These are phyloP conservation scores for Theropithecus gelada DNA, from an alignment of 2,113 vertebrate genomes.

Conservation along the genomic window DNA sequence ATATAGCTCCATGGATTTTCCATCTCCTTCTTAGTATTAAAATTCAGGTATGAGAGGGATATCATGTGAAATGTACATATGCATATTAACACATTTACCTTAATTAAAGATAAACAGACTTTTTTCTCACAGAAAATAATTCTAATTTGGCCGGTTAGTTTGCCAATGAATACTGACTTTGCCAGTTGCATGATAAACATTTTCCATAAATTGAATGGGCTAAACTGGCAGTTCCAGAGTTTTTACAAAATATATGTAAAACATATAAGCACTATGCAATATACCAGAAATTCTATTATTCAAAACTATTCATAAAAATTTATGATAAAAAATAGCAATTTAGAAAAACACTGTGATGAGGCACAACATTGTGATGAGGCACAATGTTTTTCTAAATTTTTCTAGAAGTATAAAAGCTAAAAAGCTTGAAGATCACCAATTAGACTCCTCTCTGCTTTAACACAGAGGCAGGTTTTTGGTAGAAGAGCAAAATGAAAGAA, in stretches of 20 bases:
- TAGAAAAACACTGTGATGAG: not conserved
- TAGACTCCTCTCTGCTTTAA: not conserved
- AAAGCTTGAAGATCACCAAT: not conserved
- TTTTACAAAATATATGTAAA: not conserved
- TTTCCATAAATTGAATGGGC: constrained; percentile 2
- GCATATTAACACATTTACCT: not conserved
- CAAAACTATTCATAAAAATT: not conserved
- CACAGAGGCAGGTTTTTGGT: not conserved
- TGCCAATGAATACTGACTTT: not conserved
- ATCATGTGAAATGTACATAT: not conserved
- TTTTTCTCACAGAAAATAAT: constrained; percentile 19
- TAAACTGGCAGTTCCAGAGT: not conserved
- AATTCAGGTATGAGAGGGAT: not conserved
- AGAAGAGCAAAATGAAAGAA: not conserved
- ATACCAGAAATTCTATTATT: not conserved
- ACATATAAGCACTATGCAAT: not conserved
- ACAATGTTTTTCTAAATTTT: constrained; percentile 27
- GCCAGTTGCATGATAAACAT: not conserved
- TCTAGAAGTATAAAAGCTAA: not conserved
- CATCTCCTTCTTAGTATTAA: not conserved
- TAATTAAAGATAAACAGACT: not conserved
- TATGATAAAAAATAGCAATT: not conserved
- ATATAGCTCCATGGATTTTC: not conserved
- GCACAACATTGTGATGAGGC: not conserved
- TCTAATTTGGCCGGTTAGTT: not conserved